Evolutionary conservation across 1,140 invertebrate genomes (phyloP).

Genomic region (Vanessa tameamea): DNA sequence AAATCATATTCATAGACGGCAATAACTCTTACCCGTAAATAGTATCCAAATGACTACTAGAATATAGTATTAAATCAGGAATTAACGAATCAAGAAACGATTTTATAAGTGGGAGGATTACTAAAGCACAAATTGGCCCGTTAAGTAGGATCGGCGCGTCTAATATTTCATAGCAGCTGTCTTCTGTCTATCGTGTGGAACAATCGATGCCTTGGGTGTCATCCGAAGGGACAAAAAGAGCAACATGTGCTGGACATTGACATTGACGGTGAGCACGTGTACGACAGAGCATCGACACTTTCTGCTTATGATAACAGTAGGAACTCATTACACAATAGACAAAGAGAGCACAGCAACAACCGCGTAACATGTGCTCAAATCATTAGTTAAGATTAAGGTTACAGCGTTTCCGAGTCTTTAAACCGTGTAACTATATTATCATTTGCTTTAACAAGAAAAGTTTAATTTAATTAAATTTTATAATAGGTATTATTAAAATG

Average conservation of each 20-base stretch:
- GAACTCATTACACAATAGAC: constrained; percentile 24
- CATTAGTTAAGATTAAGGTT: constrained; percentile 13
- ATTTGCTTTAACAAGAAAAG: constrained; percentile 4
- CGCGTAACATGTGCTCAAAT: background rate
- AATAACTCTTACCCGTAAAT: constrained; percentile 51
- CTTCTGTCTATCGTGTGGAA: constrained; percentile 52
- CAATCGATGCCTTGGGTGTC: constrained; percentile 65
- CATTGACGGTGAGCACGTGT: constrained; percentile 57
- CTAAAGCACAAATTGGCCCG: constrained; percentile 60
- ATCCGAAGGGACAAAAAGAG: constrained; percentile 50
- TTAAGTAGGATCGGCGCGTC: constrained; percentile 50
- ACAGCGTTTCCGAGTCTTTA: background rate
- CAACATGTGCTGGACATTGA: constrained; percentile 60
- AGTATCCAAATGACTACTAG: constrained; percentile 48
- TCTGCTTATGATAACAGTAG: constrained; percentile 17
- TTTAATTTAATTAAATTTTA: constrained; percentile 1
- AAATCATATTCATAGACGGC: constrained; percentile 57
- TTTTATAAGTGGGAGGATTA: constrained; percentile 61
- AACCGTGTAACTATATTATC: constrained; percentile 1
- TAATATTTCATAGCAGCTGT: constrained; percentile 67
- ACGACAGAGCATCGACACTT: constrained; percentile 31
- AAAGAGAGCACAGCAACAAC: constrained; percentile 2
- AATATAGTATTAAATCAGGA: constrained; percentile 64
- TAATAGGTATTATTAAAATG: background rate
- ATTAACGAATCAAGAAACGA: constrained; percentile 60